Conservation (phyloP, 2,113 vertebrate genomes). For the Desmodus rotundus region DNA sequence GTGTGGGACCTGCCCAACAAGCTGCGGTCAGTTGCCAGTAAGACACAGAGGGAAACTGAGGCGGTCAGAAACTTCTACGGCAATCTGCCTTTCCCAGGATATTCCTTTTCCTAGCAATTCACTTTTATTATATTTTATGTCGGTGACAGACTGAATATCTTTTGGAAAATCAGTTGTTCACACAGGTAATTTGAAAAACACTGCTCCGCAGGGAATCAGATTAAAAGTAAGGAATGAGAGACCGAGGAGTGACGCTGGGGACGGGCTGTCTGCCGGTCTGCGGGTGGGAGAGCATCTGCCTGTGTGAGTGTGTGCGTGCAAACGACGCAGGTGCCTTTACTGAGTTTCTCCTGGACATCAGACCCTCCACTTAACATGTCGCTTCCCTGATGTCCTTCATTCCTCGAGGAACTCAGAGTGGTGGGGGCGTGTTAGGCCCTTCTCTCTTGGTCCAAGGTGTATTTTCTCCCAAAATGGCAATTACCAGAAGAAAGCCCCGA, state of each 20-base stretch:
- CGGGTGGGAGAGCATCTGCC: not conserved
- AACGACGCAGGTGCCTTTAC: not conserved
- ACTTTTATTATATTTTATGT: not conserved
- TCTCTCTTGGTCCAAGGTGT: not conserved
- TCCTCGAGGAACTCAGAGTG: not conserved
- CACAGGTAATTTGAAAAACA: not conserved
- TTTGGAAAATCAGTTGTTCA: not conserved
- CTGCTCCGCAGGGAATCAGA: not conserved
- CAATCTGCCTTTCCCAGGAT: not conserved
- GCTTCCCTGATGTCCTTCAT: not conserved
- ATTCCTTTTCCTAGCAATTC: not conserved
- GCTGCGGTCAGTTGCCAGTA: not conserved
- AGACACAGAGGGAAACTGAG: not conserved
- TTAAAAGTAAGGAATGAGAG: not conserved
- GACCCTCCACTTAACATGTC: not conserved
- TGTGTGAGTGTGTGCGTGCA: accelerated
- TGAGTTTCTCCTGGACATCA: not conserved
- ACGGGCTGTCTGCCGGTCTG: not conserved
- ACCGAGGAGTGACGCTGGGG: not conserved
- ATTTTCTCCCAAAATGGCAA: conserved; percentile 23
- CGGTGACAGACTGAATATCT: not conserved
- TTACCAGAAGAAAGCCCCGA: conserved; percentile 1
- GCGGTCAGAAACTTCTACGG: not conserved
- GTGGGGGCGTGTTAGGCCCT: not conserved
- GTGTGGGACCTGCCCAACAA: not conserved